These are phyloP conservation scores for Mechanitis mazaeus DNA, from an alignment of 2,888 invertebrate genomes.

Conservation along the genomic window DNA sequence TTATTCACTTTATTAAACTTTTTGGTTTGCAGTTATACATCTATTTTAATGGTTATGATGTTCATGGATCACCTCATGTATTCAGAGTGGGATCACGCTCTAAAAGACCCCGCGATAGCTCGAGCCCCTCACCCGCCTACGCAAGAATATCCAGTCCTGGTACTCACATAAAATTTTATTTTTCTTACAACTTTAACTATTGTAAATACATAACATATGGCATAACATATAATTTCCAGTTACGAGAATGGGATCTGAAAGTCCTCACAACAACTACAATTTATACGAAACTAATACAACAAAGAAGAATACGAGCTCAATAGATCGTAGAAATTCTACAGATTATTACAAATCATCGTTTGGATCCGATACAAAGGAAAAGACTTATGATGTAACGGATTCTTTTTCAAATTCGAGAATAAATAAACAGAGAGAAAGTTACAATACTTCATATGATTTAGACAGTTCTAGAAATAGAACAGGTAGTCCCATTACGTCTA, in stretches of 20 bases:
- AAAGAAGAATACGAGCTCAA: constrained; percentile 58
- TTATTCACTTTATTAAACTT: not conserved
- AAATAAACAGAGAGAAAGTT: constrained; percentile 55
- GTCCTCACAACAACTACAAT: constrained; percentile 65
- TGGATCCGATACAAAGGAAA: constrained; percentile 60
- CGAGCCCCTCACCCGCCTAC: constrained; percentile 70
- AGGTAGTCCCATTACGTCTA: constrained; percentile 1
- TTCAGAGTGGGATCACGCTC: constrained; percentile 89
- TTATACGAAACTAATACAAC: constrained; percentile 57
- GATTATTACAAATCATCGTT: constrained; percentile 68
- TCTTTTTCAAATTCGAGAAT: constrained; percentile 63
- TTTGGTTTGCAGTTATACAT: constrained; percentile 83
- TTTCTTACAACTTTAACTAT: not conserved
- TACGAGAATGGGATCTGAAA: constrained; percentile 65
- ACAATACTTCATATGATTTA: constrained; percentile 24
- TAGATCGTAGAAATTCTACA: constrained; percentile 61
- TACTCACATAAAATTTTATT: constrained; percentile 29
- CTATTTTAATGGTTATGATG: constrained; percentile 94
- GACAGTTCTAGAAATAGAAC: constrained; percentile 4
- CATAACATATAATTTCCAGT: constrained; percentile 47
- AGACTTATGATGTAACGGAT: constrained; percentile 65
- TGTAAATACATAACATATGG: constrained; percentile 1
- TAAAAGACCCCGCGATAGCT: constrained; percentile 62
- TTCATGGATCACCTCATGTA: constrained; percentile 89
- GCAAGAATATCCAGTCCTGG: constrained; percentile 74